Evolutionary conservation across 2,888 invertebrate genomes (phyloP).

Genomic region (Nemotelus nigrinus): DNA sequence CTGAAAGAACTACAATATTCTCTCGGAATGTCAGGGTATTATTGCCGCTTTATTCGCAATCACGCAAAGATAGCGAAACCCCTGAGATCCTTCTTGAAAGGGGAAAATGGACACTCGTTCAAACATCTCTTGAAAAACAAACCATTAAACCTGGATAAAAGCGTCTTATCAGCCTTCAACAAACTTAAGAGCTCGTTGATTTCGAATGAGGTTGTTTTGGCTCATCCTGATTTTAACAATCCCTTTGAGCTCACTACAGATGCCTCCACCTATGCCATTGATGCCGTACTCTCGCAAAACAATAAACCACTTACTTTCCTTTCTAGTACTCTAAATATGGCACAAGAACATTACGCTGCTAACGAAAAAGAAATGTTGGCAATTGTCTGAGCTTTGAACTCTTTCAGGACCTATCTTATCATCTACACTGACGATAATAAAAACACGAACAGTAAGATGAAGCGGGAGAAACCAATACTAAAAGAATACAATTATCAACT

Average conservation of each 20-base stretch:
- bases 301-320: slow-evolving; percentile 4
- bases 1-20: slow-evolving; percentile 43
- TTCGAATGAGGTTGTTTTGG: too few relatives aligned
- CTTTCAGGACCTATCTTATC: neutral
- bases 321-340: too few relatives aligned
- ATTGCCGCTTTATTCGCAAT: slow-evolving; percentile 46
- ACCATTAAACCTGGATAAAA: too few relatives aligned
- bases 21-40: slow-evolving; percentile 46
- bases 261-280: too few relatives aligned
- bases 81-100: slow-evolving; percentile 46
- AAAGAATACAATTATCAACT: neutral
- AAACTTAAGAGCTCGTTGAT: slow-evolving; percentile 7
- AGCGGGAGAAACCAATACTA: neutral
- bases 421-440: neutral
- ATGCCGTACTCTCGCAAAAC: slow-evolving; percentile 1
- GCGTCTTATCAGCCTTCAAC: neutral
- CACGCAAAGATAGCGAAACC: slow-evolving; percentile 44
- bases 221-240: too few relatives aligned
- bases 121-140: slow-evolving; percentile 6
- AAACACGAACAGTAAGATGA: neutral
- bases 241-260: too few relatives aligned
- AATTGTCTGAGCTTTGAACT: slow-evolving; percentile 7
- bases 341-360: too few relatives aligned
- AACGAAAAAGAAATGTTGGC: too few relatives aligned
- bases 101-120: too few relatives aligned